Base-by-base conservation (phyloP, 1,140 invertebrate genomes). In the Apis dorsata region DNA sequence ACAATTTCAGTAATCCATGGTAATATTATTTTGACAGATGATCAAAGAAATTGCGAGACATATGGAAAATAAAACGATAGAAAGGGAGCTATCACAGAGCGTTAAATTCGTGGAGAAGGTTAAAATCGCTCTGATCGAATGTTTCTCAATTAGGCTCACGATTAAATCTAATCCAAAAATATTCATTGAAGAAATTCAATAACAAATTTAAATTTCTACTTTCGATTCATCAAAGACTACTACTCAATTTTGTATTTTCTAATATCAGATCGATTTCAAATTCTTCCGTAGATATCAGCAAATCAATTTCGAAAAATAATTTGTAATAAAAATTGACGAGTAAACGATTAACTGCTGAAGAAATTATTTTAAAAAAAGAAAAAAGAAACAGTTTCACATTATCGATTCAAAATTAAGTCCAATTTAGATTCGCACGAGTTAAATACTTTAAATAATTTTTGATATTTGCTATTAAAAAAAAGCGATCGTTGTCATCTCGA, bases 21-120 rank as follows among this genome's bases (percentile, higher is more conserved):
- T 13, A 13, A 63, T 80, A 19, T 60, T n/a, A 63, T 53, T 9
- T 55, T 44, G 21, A 7, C n/a, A 24, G 1, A n/a, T 51, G 19
- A 79, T 60, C 78, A 66, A 21, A 49, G 44, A 75, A 63, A 74
- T 73, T 74, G 9, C 21, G 49, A 81, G 57, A 21, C 28, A 21
- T 17, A n/a, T 21, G 21, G 21, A 53, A 4, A 81, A 62, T 19
- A 60, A 8, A 53, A 83, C 11, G 13, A 11, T 34, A 84, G 60
- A 72, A 60, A 78, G 65, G 57, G 1, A 77, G 81, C 87, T 89
- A 89, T 89, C 87, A 89, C 85, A 89, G 73, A 81, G 68, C 44
- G 62, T 88, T 77, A 78, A n/a, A 60, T 88, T 80, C 62, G 66
- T 83, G 59, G 77, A 88, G 70, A 88, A 88, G 72, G 28, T 83